These are phyloP conservation scores for Mus spicilegus DNA, from an alignment of 2,113 vertebrate species.

Conservation along the genomic window DNA sequence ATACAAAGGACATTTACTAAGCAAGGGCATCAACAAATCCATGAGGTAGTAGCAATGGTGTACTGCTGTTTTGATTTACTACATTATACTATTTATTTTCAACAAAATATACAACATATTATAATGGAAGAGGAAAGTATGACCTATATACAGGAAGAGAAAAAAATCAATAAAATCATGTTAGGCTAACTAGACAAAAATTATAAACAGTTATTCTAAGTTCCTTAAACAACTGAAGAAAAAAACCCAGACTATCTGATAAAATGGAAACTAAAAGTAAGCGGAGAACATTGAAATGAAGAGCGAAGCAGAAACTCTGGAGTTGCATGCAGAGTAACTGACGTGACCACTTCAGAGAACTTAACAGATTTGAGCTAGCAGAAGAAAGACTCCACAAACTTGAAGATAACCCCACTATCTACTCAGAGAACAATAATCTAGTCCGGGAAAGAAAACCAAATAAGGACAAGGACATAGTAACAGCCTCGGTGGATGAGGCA, in stretches of 20 bases:
- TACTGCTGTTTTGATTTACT: slow-evolving; percentile 19
- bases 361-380: slow-evolving; percentile 23
- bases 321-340: slow-evolving; percentile 29
- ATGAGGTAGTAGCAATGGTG: neutral
- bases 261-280: slow-evolving; percentile 40
- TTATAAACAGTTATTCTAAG: slow-evolving; percentile 1
- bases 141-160: neutral
- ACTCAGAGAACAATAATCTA: slow-evolving; percentile 13
- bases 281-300: slow-evolving; percentile 18
- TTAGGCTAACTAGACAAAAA: slow-evolving; percentile 7
- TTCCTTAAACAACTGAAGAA: slow-evolving; percentile 41
- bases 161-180: slow-evolving; percentile 14
- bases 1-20: slow-evolving; percentile 7
- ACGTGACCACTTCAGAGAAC: neutral
- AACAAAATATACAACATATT: slow-evolving; percentile 8
- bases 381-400: neutral
- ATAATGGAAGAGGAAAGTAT: neutral
- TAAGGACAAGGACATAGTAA: slow-evolving; percentile 33
- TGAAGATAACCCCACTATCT: neutral
- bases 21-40: slow-evolving; percentile 15
- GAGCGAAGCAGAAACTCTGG: slow-evolving; percentile 8
- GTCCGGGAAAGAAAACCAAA: slow-evolving; percentile 29
- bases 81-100: slow-evolving; percentile 43
- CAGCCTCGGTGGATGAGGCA: neutral
- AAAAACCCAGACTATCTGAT: slow-evolving; percentile 31